phyloP scores from a whole-genome alignment of 2,113 vertebrate species.

The Scatophagus argus region DNA sequence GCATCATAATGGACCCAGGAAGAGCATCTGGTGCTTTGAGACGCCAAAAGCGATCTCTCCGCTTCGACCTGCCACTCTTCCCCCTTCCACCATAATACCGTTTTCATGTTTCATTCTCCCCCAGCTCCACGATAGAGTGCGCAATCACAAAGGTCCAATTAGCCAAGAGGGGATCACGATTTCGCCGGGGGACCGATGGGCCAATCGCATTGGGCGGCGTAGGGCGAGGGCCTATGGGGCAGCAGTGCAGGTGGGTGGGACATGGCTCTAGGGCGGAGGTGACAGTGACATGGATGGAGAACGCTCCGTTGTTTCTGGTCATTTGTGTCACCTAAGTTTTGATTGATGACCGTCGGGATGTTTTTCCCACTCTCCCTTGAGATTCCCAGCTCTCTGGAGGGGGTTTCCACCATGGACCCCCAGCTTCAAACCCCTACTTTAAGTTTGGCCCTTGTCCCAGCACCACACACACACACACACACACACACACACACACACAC shows the following conservation, averaged over 20 bases:
- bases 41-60: conserved; percentile 60
- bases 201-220: conserved; percentile 72
- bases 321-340: conserved; percentile 92
- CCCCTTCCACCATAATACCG: conserved; percentile 75
- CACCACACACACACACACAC: conserved; percentile 68
- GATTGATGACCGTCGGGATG: conserved; percentile 95
- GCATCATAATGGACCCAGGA: conserved; percentile 85
- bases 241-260: conserved; percentile 85
- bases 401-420: conserved; percentile 65
- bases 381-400: conserved; percentile 76
- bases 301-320: conserved; percentile 87
- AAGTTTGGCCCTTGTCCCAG: conserved; percentile 85
- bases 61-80: conserved; percentile 77
- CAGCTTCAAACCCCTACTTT: conserved; percentile 63
- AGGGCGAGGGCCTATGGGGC: conserved; percentile 86
- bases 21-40: conserved; percentile 89
- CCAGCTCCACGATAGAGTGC: conserved; percentile 81
- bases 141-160: conserved; percentile 89
- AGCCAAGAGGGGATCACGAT: conserved; percentile 67
- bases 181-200: conserved; percentile 65
- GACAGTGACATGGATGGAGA: conserved; percentile 85
- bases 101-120: conserved; percentile 82
- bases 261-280: conserved; percentile 82
- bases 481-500: conserved; percentile 31
- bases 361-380: conserved; percentile 83